Base-by-base conservation (phyloP, 2,113 vertebrate genomes). In the Cavia aperea region DNA sequence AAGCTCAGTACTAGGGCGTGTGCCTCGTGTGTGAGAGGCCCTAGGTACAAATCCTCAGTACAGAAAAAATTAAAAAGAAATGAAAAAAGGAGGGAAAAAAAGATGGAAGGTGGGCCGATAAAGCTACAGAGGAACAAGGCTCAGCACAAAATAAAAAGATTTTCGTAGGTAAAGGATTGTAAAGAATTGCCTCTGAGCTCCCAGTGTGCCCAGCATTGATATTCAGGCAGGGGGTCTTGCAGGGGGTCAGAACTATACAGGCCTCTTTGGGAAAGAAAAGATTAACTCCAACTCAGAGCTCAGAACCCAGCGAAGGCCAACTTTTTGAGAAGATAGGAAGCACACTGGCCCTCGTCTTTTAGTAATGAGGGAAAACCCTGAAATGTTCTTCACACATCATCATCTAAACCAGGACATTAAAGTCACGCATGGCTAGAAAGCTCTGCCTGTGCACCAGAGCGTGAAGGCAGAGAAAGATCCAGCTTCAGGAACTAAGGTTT, bases 361-460 rank as follows among this genome's bases (percentile, higher is more conserved):
- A 70, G 46, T 85, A 83, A 94, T 94, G 36, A 43, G 63, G 66
- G 73, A 90, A 91, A 95, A 58, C 14, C 51, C 92, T 83, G 43
- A 68, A 43, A 65, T 90, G 94, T 95, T 95, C 88, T 93, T 26
- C 86, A 82, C 0, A 2, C 62, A 94, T 95, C 77, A 89, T 94
- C 90, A 73, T 7, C 23, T 93, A 90, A 94, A 65, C 66, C 46
- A 19, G 63, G 60, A 93, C 82, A 92, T 95, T 85, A 94, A 81
- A 87, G 70, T 43, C 89, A 62, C 51, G 0, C 5, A 51, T 1
- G 79, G 70, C 56, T 73, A 75, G 83, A 82, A 66, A 3, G 9
- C 39, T 63, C 14, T 36, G 6, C 75, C 62, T 84, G 81, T 36
- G 6, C 1, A 51, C 65, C 21, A 51, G 77, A 73, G 63, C 21